Conservation (phyloP, 2,797 vertebrate species). For the Hafferia zeledoni region DNA sequence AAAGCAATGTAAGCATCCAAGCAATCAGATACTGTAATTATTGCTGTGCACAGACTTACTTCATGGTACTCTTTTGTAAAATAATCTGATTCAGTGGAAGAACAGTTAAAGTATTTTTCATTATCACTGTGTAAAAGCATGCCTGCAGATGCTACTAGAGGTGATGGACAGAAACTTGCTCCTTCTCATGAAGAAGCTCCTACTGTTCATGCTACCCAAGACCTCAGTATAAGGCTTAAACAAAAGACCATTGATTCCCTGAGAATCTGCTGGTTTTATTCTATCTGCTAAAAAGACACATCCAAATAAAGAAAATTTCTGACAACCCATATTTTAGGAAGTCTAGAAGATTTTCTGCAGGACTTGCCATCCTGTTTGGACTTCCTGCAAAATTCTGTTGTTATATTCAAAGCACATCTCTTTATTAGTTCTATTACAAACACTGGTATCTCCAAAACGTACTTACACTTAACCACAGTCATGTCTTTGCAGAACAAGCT, state of each 20-base stretch:
- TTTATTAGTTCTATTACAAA: not conserved
- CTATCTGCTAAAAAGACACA: not conserved
- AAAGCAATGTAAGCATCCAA: not conserved
- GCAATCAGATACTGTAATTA: not conserved
- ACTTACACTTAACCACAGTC: not conserved
- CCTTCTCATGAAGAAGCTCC: not conserved
- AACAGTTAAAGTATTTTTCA: not conserved
- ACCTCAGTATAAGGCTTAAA: not conserved
- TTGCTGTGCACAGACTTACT: not conserved
- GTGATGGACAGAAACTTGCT: not conserved
- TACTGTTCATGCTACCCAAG: not conserved
- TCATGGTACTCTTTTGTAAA: not conserved
- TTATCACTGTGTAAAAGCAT: not conserved
- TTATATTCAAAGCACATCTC: not conserved
- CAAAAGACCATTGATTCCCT: not conserved
- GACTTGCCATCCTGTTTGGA: not conserved
- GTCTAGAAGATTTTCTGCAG: not conserved
- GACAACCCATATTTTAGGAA: not conserved
- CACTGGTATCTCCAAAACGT: not conserved
- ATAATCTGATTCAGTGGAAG: not conserved
- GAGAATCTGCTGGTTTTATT: not conserved
- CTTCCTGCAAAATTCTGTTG: not conserved
- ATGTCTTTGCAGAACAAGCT: not conserved
- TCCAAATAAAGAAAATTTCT: not conserved
- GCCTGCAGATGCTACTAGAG: not conserved